Base-by-base conservation (phyloP, 2,888 invertebrate genomes). In the Tanypteryx hageni region DNA sequence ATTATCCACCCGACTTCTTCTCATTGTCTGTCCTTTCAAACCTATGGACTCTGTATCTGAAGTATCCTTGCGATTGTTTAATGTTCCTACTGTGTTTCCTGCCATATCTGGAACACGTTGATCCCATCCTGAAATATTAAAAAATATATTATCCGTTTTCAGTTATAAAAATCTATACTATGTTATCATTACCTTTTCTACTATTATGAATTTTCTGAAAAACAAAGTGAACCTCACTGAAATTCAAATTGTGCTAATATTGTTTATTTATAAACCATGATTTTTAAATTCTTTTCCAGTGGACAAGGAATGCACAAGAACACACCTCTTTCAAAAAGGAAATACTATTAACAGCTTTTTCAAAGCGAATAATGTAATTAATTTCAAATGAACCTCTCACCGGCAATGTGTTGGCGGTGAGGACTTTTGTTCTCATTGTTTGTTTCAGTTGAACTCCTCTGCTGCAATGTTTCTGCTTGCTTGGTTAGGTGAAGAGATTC, bases 371-470 rank as follows among this genome's bases (percentile, higher is more conserved):
- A 44, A 44, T 44, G 44, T 44, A 44, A 44, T 44, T 64, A 64
- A 16, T 11, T 11, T 7, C 13, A 10, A 64, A 7, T 16, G n/a
- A 11, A 11, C 93, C 94, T 94, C 93, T 95, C 95, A 92, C 96
- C 96, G 93, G 96, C 44, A 31, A 68, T 64, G n/a, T 64, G 64
- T 61, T 64, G 68, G 44, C 64, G 61, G 64, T 44, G 89, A 44
- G 61, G 89, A n/a, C 64, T 89, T 89, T 89, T 89, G 64, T 44
- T 89, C 18, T 89, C 89, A 83, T 57, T 57, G 83, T 57, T 83
- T 11, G 83, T 57, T 57, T 83, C 83, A n/a, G 83, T 83, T 44
- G 44, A 83, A 68, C 89, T 44, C 18, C 44, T 44, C 18, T 89
- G 61, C 14, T 61, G 61, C 61, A 61, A n/a, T 44, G 89, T 68